phyloP scores from a whole-genome alignment of 2,113 vertebrate genomes.

The Sorex araneus region DNA sequence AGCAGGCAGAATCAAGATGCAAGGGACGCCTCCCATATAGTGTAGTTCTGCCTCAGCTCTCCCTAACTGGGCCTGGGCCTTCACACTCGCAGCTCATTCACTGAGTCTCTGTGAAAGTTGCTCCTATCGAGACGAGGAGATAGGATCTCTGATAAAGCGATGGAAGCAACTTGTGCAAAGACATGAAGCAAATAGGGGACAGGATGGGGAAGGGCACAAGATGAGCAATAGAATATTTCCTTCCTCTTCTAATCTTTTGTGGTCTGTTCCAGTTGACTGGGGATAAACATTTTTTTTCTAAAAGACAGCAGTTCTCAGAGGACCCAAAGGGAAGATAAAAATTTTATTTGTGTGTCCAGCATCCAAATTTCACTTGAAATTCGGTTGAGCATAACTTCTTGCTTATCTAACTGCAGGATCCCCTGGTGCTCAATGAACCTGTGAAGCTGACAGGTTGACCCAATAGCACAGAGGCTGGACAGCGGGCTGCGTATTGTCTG shows the following conservation, averaged over 20 bases:
- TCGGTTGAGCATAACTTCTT: constrained; percentile 58
- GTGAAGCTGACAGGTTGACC: constrained; percentile 30
- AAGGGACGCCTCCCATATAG: too few relatives aligned
- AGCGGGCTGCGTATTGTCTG: not conserved
- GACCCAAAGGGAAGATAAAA: not conserved
- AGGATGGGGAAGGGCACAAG: not conserved
- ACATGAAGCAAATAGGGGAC: not conserved
- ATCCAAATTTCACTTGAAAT: constrained; percentile 50
- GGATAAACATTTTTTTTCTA: not conserved
- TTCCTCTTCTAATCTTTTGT: not conserved
- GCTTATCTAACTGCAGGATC: constrained; percentile 55
- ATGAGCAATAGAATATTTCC: not conserved
- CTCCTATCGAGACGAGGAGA: not conserved
- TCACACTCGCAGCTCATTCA: too few relatives aligned
- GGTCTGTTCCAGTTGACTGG: constrained; percentile 39
- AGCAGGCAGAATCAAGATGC: too few relatives aligned
- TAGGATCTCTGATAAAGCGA: not conserved
- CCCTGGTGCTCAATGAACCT: not conserved
- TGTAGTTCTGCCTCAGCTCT: too few relatives aligned
- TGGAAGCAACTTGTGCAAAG: not conserved
- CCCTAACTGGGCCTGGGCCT: too few relatives aligned
- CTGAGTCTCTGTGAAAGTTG: not conserved
- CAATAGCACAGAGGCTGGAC: not conserved
- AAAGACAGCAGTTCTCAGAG: not conserved
- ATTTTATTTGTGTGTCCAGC: not conserved